Evolutionary conservation across 2,113 vertebrate species (phyloP), one percentile per base, ranked within the genome.

Genomic region (Myanophis thanlyinensis): DNA sequence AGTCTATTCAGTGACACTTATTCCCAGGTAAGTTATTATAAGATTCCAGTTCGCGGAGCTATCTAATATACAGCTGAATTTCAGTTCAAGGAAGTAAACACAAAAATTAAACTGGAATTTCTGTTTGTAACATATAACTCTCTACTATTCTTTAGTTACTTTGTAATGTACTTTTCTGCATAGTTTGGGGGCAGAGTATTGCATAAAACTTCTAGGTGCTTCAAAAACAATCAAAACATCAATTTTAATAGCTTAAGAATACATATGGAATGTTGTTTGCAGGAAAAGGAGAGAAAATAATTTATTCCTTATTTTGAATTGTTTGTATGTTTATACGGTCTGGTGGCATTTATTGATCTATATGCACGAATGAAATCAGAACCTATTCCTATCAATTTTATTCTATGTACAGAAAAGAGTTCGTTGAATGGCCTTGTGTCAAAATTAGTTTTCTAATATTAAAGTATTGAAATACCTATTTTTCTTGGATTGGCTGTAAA

Each of bases 361-460:
- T 62, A 30, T 23, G 92, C 92, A 30, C 94, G 48, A 67, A 7
- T 46, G 44, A 12, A 27, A 51, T 93, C 90, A 90, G 4, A 89
- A 84, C 95, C 27, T 73, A 46, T 80, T 46, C 35, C 10, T 93
- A 44, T 90, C 27, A 62, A 84, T 27, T 90, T 59, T 85, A 89
- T 40, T 53, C 67, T 93, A 23, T 4, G 25, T 1, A 88, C 22
- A 89, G 6, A 15, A 93, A n/a, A 27, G 10, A 1, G 5, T 0
- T 0, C 46, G 13, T 85, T 93, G 48, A 20, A 93, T 27, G 40
- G 73, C 15, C 22, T 35, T 40, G 22, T 59, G 2, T 27, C 88
- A 89, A 89, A 85, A 47, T 23, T 1, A 85, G 30, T n/a, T 48
- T 15, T 35, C 23, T 15, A 56, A 56, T 56, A 30, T 59, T 48